Percentiles rank a stretch among this genome's conserved stretches.
Conservation (phyloP, 2,113 vertebrate species). For the Rhinoptilus africanus region DNA sequence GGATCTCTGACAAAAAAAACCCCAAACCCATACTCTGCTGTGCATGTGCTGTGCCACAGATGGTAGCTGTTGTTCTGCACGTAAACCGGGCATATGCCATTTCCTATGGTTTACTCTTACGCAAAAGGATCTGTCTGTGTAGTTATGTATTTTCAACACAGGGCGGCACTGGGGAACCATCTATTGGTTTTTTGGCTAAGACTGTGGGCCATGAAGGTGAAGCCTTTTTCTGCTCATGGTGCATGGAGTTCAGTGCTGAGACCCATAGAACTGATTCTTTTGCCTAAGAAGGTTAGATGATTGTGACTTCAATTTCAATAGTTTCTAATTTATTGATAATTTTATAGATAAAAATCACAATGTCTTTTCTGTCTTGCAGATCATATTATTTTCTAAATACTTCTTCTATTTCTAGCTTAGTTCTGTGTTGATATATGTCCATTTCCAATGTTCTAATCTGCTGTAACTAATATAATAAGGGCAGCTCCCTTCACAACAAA, state of each 20-base stretch:
- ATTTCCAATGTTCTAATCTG: neutral
- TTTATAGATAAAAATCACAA: neutral
- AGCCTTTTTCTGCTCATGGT: too few relatives aligned
- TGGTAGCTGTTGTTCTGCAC: neutral
- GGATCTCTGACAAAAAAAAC: neutral
- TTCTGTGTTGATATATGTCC: neutral
- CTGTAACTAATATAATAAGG: neutral
- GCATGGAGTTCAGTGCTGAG: accelerated
- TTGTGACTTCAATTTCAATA: neutral
- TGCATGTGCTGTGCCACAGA: neutral
- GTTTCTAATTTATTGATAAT: neutral
- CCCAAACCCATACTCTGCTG: neutral
- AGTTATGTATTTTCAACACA: neutral
- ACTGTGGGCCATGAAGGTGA: too few relatives aligned
- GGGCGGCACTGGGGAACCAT: neutral
- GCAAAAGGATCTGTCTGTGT: neutral
- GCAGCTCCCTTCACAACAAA: neutral
- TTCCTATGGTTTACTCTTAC: neutral
- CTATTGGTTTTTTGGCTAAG: neutral
- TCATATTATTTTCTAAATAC: neutral
- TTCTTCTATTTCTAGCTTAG: neutral
- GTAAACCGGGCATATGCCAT: neutral
- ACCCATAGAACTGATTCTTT: neutral
- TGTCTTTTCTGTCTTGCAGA: neutral
- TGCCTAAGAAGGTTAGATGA: neutral